Conservation (phyloP, 2,888 invertebrate genomes). For the Apotomis betuletana region DNA sequence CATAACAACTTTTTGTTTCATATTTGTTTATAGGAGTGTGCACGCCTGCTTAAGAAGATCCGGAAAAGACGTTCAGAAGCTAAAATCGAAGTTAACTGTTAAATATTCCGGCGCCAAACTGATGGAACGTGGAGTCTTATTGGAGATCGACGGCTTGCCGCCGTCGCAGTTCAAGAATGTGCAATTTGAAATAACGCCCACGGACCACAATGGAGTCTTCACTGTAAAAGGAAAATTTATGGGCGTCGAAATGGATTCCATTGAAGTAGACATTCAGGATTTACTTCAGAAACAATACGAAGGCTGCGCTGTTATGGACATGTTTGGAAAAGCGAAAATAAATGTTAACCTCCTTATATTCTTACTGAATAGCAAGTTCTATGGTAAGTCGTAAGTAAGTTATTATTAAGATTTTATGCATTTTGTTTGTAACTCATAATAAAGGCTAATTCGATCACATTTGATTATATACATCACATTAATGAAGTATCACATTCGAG, state of each 20-base stretch:
- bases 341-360: constrained; percentile 90
- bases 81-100: constrained; percentile 83
- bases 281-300: constrained; percentile 90
- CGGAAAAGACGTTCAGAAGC: constrained; percentile 78
- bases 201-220: constrained; percentile 87
- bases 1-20: too few species aligned
- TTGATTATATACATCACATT: constrained; percentile 24
- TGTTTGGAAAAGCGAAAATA: constrained; percentile 91
- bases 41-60: constrained; percentile 79
- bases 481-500: constrained; percentile 16
- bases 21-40: constrained; percentile 73
- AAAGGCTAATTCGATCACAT: constrained; percentile 18
- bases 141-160: constrained; percentile 87
- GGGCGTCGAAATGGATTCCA: constrained; percentile 89
- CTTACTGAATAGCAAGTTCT: constrained; percentile 90
- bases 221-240: constrained; percentile 88
- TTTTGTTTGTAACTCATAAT: constrained; percentile 10
- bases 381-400: constrained; percentile 76
- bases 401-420: neutral
- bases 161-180: constrained; percentile 89
- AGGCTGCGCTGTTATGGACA: constrained; percentile 88
- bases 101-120: constrained; percentile 88
- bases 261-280: constrained; percentile 88
- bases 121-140: constrained; percentile 87
- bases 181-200: constrained; percentile 88